phyloP scores from a whole-genome alignment of 2,797 vertebrate genomes.

The Hoplostethus mediterraneus region DNA sequence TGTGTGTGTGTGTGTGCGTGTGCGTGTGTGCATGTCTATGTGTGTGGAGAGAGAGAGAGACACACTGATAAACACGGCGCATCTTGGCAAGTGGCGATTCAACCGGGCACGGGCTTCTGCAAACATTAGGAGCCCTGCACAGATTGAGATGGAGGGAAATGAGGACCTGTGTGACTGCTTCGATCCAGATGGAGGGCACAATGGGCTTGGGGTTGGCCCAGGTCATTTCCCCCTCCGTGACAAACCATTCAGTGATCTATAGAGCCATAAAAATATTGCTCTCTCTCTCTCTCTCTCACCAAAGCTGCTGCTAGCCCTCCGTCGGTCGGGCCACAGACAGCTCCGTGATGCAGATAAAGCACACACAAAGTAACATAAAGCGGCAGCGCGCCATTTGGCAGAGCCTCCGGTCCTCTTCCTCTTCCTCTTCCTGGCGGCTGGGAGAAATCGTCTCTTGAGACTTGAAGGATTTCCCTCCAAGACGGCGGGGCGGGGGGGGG shows the following conservation, averaged over 20 bases:
- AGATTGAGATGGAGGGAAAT: constrained; percentile 68
- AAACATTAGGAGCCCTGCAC: constrained; percentile 62
- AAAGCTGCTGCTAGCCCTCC: constrained; percentile 60
- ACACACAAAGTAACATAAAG: constrained; percentile 62
- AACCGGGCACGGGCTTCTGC: constrained; percentile 48
- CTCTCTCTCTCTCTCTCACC: constrained; percentile 63
- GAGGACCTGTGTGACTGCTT: constrained; percentile 63
- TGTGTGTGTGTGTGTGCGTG: constrained; percentile 49
- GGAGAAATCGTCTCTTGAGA: constrained; percentile 58
- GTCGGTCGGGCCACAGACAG: constrained; percentile 49
- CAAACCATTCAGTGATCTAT: constrained; percentile 60
- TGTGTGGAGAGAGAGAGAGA: constrained; percentile 40
- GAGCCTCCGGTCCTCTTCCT: neutral
- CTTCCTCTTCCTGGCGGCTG: constrained; percentile 53
- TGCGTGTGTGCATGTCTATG: constrained; percentile 33
- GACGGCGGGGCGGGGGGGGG: too few species aligned
- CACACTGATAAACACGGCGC: constrained; percentile 69
- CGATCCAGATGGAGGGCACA: constrained; percentile 68
- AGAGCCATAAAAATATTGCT: constrained; percentile 60
- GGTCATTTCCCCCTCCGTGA: constrained; percentile 35
- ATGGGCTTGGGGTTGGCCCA: constrained; percentile 60
- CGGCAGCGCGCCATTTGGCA: constrained; percentile 75
- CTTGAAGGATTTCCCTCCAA: constrained; percentile 43
- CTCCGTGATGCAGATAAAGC: constrained; percentile 51
- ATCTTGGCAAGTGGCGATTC: constrained; percentile 70